Evolutionary conservation across 2,888 invertebrate genomes (phyloP).

Genomic region (Meandrusa payeni): DNA sequence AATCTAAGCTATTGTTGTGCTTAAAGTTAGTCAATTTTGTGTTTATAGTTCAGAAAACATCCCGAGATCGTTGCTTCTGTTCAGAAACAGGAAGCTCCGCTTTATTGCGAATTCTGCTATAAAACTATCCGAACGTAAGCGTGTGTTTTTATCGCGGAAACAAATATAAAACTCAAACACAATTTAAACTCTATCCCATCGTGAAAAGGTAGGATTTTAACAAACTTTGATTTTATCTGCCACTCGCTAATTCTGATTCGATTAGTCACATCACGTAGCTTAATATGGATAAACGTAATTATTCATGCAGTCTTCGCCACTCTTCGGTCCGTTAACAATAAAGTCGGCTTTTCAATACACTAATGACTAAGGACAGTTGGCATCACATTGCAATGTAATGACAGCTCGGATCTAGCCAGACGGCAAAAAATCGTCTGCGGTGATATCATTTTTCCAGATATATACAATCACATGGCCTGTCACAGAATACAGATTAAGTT

Average conservation of each 20-base stretch:
- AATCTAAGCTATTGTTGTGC: constrained; percentile 9
- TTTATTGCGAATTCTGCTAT: constrained; percentile 23
- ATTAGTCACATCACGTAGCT: constrained; percentile 41
- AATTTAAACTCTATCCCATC: constrained; percentile 13
- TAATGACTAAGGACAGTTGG: constrained; percentile 23
- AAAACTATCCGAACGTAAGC: constrained; percentile 22
- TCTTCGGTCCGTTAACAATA: constrained; percentile 15
- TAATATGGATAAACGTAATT: constrained; percentile 16
- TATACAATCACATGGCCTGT: constrained; percentile 10
- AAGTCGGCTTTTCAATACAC: constrained; percentile 31
- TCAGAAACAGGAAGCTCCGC: constrained; percentile 21
- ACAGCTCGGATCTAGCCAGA: constrained; percentile 35
- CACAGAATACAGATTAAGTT: constrained; percentile 25
- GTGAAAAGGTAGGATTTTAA: constrained; percentile 1
- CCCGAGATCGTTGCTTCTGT: constrained; percentile 11
- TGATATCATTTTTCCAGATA: constrained; percentile 45
- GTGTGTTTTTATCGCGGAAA: constrained; percentile 17
- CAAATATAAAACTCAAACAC: not conserved
- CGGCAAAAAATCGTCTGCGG: constrained; percentile 49
- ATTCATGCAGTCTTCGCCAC: not conserved
- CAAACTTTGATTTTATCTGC: constrained; percentile 8
- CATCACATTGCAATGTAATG: constrained; percentile 48
- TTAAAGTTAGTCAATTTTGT: constrained; percentile 19
- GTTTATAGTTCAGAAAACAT: constrained; percentile 18
- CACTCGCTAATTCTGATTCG: constrained; percentile 43